Evolutionary conservation across 2,888 invertebrate species (phyloP).

Genomic region (Dorcus parallelipipedus): DNA sequence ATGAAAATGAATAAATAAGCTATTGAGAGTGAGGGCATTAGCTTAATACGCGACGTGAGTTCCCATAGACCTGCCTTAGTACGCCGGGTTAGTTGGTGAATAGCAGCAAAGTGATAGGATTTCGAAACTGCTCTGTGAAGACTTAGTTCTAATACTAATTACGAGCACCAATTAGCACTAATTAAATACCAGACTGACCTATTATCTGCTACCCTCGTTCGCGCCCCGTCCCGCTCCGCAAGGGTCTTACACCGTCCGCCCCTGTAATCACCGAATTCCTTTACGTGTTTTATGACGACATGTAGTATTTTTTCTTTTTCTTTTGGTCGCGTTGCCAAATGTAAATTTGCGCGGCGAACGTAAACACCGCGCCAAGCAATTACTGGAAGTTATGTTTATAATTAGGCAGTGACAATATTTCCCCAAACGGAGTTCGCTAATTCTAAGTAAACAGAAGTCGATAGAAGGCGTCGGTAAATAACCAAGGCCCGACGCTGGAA

Average conservation of each 20-base stretch:
- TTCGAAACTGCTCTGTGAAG: constrained; percentile 47
- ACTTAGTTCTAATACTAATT: constrained; percentile 49
- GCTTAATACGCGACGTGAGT: not conserved
- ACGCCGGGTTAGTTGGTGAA: constrained; percentile 1
- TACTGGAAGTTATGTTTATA: constrained; percentile 48
- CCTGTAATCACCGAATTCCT: not conserved
- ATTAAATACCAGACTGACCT: constrained; percentile 49
- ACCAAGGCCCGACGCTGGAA: not conserved
- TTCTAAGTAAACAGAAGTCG: constrained; percentile 43
- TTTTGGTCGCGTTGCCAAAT: constrained; percentile 39
- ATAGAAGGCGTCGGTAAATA: constrained; percentile 6
- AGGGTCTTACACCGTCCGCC: constrained; percentile 30
- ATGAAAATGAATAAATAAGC: constrained; percentile 1
- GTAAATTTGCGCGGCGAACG: constrained; percentile 45
- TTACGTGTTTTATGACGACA: not conserved
- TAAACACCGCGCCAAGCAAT: constrained; percentile 47
- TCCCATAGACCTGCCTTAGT: not conserved
- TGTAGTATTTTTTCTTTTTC: not conserved
- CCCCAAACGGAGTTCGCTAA: constrained; percentile 47
- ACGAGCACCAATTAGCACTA: constrained; percentile 49
- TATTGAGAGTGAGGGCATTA: constrained; percentile 1
- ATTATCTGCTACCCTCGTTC: constrained; percentile 43
- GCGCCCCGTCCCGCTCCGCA: constrained; percentile 42
- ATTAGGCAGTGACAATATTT: constrained; percentile 49
- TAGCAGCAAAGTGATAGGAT: constrained; percentile 37